Evolutionary conservation across 2,888 invertebrate species (phyloP).

Genomic region (Drosophila emarginata): DNA sequence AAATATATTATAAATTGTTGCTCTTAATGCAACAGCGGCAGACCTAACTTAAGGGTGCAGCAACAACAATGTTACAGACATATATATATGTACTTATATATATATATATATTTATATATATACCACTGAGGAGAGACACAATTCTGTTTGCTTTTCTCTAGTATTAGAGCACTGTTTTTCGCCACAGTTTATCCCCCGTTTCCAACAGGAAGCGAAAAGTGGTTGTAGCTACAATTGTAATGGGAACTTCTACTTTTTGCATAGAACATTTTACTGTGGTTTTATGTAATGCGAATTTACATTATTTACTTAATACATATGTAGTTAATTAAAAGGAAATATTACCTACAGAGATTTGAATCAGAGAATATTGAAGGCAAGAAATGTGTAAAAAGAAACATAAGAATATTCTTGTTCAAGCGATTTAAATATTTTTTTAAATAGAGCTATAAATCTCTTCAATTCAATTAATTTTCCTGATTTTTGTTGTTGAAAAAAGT

Average conservation of each 20-base stretch:
- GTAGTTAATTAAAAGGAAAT: no score
- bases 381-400: no score
- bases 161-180: constrained; percentile 54
- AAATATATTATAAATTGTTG: constrained; percentile 55
- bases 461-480: no score
- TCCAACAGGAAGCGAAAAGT: constrained; percentile 70
- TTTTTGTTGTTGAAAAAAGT: no score
- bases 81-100: no score
- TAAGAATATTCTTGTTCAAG: no score
- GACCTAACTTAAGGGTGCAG: constrained; percentile 47
- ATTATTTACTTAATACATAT: background rate
- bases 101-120: no score
- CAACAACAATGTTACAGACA: background rate
- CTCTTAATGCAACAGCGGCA: constrained; percentile 53
- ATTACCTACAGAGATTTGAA: no score
- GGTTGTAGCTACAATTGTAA: constrained; percentile 39
- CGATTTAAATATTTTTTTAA: no score
- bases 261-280: background rate
- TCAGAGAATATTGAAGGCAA: no score
- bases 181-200: constrained; percentile 43
- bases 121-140: background rate
- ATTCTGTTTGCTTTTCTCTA: constrained; percentile 25
- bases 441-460: no score
- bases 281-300: background rate
- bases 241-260: constrained; percentile 10